Evolutionary conservation across 1,140 invertebrate species (phyloP).

Genomic region (Drosophila saltans): DNA sequence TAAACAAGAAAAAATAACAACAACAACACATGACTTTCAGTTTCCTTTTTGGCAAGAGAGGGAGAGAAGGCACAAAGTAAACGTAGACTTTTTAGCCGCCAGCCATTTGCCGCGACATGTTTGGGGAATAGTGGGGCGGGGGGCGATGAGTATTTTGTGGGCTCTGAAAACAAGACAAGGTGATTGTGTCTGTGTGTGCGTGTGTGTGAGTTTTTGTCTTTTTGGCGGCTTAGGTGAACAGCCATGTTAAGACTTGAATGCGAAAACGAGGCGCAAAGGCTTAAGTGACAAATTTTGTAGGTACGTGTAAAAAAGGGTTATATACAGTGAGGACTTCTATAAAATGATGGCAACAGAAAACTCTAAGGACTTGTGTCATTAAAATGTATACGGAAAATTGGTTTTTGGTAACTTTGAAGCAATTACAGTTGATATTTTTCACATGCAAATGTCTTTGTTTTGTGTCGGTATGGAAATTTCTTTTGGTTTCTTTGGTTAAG

Average conservation of each 20-base stretch:
- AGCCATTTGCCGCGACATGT: constrained; percentile 56
- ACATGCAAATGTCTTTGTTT: no score
- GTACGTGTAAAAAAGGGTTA: constrained; percentile 6
- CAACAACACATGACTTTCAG: constrained; percentile 53
- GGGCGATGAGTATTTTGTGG: constrained; percentile 2
- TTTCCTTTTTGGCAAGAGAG: constrained; percentile 33
- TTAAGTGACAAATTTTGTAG: constrained; percentile 41
- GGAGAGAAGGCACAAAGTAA: constrained; percentile 9
- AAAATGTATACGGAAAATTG: not conserved
- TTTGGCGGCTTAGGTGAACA: constrained; percentile 34
- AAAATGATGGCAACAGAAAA: not conserved
- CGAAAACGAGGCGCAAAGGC: constrained; percentile 30
- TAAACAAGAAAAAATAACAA: constrained; percentile 48
- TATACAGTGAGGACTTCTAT: not conserved
- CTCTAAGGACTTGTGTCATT: not conserved
- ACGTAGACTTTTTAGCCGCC: constrained; percentile 42
- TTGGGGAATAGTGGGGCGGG: constrained; percentile 3
- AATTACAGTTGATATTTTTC: no score
- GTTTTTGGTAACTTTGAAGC: no score
- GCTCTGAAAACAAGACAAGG: not conserved
- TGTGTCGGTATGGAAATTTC: no score
- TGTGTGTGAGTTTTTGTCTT: constrained; percentile 20
- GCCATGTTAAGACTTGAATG: constrained; percentile 38
- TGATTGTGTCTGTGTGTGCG: not conserved
- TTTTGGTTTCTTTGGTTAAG: no score